A percentile compares a stretch with the other conserved stretches of the same genome.
Evolutionary conservation across 1,140 invertebrate genomes (phyloP).

Genomic region (Colletes gigas): DNA sequence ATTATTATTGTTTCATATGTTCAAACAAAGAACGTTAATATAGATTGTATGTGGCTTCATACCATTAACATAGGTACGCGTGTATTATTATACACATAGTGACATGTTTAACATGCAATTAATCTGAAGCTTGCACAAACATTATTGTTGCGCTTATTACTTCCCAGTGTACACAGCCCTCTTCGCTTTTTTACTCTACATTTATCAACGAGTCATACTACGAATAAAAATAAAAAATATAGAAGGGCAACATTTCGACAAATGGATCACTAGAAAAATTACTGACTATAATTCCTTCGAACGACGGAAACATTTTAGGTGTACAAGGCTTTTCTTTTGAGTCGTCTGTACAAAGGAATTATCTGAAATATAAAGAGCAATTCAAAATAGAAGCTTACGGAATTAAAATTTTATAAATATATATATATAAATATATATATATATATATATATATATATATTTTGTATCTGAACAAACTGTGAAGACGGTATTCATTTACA

Average conservation of each 20-base stretch:
- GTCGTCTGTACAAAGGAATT: slow-evolving; percentile 19
- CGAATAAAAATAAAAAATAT: slow-evolving; percentile 35
- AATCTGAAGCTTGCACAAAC: slow-evolving; percentile 80
- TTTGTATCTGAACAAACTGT: slow-evolving; percentile 24
- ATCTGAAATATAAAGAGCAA: neutral
- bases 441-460: neutral
- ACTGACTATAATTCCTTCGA: slow-evolving; percentile 20
- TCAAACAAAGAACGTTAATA: slow-evolving; percentile 70
- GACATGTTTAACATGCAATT: slow-evolving; percentile 81
- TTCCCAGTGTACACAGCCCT: slow-evolving; percentile 79
- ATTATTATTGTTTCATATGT: slow-evolving; percentile 64
- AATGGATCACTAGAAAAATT: slow-evolving; percentile 26
- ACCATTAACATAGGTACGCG: slow-evolving; percentile 72
- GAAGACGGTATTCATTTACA: slow-evolving; percentile 18
- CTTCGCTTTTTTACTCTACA: slow-evolving; percentile 65
- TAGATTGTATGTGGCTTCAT: slow-evolving; percentile 68
- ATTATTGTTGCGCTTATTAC: slow-evolving; percentile 79
- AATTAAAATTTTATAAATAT: slow-evolving; percentile 22
- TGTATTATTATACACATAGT: slow-evolving; percentile 73
- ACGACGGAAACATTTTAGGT: neutral
- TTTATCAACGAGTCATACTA: slow-evolving; percentile 53
- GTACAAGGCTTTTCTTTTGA: neutral
- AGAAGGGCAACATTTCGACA: slow-evolving; percentile 7
- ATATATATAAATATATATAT: too few species aligned
- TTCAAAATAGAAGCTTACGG: slow-evolving; percentile 8